Base-by-base conservation (phyloP, 2,797 vertebrate genomes). In the Sylvilagus floridanus region DNA sequence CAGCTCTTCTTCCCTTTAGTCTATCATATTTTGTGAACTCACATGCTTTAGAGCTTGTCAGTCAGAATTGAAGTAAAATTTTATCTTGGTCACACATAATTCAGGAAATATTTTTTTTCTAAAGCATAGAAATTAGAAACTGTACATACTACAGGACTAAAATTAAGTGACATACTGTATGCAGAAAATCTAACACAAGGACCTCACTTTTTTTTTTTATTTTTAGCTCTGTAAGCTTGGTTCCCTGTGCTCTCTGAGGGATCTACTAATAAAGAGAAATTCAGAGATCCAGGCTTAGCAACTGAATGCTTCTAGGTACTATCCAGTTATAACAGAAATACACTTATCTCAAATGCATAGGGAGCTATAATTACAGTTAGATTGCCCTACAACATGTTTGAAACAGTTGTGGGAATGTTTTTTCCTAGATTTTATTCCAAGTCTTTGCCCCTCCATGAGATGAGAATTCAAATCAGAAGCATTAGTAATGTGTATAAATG, bases 31-130 rank as follows among this genome's bases (percentile, higher is more conserved):
- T 71, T 8, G 30, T 84, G 26, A 90, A 87, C 84, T 32, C 16
- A 91, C 7, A 54, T 62, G 4, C 17, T 84, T 78, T 66, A 57
- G 24, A 94, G 26, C 30, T 7, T 84, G 17, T 73, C 28, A 82
- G 57, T 5, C 30, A 84, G 28, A 82, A 66, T 17, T 60, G 13
- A 95, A 7, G 21, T 88, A 65, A 65, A 12, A 35, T 88, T 96
- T 78, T 94, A 85, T 88, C 30, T 93, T 90, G 37, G 69, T 78
- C 32, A 94, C 3, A n/a, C 32, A 28, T 68, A 87, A 91, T 17
- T 68, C 8, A 52, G 8, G 71, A 78, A 62, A 90, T 84, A 21
- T 52, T 60, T 60, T 87, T 94, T 93, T 91, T 88, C 52, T 82
- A 57, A 92, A 87, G 26, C 42, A 22, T 68, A 17, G 47, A 37